A percentile compares a stretch with the other conserved stretches of the same genome.
phyloP scores from a whole-genome alignment of 2,113 vertebrate genomes.

The Ancistrus triradiatus region DNA sequence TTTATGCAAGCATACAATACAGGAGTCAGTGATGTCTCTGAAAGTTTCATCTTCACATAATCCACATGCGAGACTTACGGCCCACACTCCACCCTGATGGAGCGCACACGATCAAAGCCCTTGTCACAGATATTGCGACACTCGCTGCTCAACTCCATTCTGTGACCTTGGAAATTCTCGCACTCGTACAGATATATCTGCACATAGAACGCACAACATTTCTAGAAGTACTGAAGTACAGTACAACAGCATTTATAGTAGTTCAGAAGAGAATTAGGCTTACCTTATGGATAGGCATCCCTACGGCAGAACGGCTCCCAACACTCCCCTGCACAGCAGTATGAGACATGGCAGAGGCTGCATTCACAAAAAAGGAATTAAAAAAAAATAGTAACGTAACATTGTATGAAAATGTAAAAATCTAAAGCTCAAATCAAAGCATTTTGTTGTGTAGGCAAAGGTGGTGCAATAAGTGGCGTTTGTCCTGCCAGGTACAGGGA shows the following conservation, averaged over 20 bases:
- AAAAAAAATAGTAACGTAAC: too few species aligned
- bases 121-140: conserved; percentile 70
- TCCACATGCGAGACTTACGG: conserved; percentile 66
- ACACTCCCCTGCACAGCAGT: conserved; percentile 74
- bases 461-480: too few species aligned
- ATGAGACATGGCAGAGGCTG: conserved; percentile 69
- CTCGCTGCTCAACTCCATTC: conserved; percentile 68
- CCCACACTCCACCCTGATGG: conserved; percentile 73
- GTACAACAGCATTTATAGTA: too few species aligned
- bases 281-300: conserved; percentile 66
- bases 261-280: not conserved
- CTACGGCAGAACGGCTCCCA: conserved; percentile 68
- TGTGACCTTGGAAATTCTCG: conserved; percentile 78
- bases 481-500: too few species aligned
- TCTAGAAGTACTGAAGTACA: too few species aligned
- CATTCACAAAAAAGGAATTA: not conserved
- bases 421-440: too few species aligned
- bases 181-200: conserved; percentile 74
- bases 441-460: too few species aligned
- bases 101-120: conserved; percentile 68
- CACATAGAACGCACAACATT: not conserved
- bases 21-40: too few species aligned
- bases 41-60: not conserved
- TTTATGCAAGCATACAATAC: not conserved
- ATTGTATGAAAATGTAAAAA: too few species aligned